These are phyloP conservation scores for Semaprochilodus insignis DNA, from an alignment of 2,797 vertebrate species.

Conservation along the genomic window DNA sequence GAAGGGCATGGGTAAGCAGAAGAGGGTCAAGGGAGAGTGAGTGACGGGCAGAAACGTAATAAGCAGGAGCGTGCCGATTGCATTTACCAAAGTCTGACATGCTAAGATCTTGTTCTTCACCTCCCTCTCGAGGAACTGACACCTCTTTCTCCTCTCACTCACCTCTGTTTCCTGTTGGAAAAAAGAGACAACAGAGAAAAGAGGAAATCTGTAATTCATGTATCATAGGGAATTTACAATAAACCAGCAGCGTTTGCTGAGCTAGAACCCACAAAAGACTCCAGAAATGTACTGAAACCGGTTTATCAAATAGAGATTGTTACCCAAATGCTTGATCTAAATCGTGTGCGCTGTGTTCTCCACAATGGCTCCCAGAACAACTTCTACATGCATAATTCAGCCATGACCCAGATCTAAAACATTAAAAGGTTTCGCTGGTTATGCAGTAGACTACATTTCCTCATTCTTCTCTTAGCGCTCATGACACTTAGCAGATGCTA, in stretches of 20 bases:
- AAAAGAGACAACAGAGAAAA: background rate
- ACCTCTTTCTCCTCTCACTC: slow-evolving; percentile 51
- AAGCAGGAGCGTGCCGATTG: background rate
- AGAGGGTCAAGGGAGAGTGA: background rate
- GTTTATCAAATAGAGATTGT: slow-evolving; percentile 14
- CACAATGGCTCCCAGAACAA: slow-evolving; percentile 8
- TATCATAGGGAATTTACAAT: slow-evolving; percentile 6
- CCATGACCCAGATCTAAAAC: slow-evolving; percentile 27
- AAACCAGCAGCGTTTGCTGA: slow-evolving; percentile 4
- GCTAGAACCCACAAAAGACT: background rate
- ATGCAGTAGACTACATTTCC: slow-evolving; percentile 1
- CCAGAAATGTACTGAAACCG: background rate
- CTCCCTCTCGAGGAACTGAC: slow-evolving; percentile 54
- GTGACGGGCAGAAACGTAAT: background rate
- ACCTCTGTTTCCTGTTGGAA: slow-evolving; percentile 55
- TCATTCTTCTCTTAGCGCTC: slow-evolving; percentile 1
- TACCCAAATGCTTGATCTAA: slow-evolving; percentile 4
- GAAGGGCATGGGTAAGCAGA: too few species aligned
- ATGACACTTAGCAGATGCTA: slow-evolving; percentile 36
- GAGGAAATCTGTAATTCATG: background rate
- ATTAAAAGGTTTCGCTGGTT: slow-evolving; percentile 10
- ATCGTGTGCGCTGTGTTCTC: slow-evolving; percentile 4
- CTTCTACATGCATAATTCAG: slow-evolving; percentile 28
- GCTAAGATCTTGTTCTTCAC: slow-evolving; percentile 56
- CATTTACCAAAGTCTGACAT: slow-evolving; percentile 61